Evolutionary conservation across 2,797 vertebrate species (phyloP), one percentile per base, ranked within the genome.

Genomic region (Brachymystax lenok): DNA sequence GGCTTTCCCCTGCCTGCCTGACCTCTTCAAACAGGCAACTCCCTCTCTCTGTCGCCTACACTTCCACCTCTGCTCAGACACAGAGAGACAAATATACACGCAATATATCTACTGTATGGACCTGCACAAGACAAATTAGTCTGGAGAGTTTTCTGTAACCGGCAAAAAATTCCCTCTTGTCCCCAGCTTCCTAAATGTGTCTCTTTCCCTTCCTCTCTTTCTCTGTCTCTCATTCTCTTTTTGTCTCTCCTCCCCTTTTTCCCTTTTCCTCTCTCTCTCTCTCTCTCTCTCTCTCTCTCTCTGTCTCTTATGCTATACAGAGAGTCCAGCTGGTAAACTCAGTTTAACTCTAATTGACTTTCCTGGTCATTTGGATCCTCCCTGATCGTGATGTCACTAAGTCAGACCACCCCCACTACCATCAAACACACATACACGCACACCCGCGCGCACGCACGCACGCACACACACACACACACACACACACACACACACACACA

Each of bases 281-380:
- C 86, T 73, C 79, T n/a, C n/a, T n/a, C n/a, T n/a, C n/a, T n/a
- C n/a, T n/a, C n/a, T 82, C 79, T 79, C 76, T 71, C 75, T 78
- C 82, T 79, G 67, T 81, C 77, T 79, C 69, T 59, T 28, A 74
- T 81, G 76, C 82, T 77, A 74, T 24, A 67, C 69, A n/a, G 66
- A 59, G 75, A 75, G 72, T 80, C 87, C 92, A 94, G 92, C 90
- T 94, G 90, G 90, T 93, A 94, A 93, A 94, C 90, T 93, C 85
- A 86, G 90, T 90, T 91, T 90, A 92, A 91, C 84, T 93, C 85
- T 93, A 92, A 94, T 91, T 92, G 91, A 94, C 93, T 94, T 94
- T 93, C 90, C 91, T 93, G 88, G 86, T 88, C 86, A 86, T 86
- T 91, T 75, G 88, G 89, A 92, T 89, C 92, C 90, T 90, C 89